Base-by-base conservation (phyloP, 1,140 invertebrate species). In the Himalopsyche phryganea region DNA sequence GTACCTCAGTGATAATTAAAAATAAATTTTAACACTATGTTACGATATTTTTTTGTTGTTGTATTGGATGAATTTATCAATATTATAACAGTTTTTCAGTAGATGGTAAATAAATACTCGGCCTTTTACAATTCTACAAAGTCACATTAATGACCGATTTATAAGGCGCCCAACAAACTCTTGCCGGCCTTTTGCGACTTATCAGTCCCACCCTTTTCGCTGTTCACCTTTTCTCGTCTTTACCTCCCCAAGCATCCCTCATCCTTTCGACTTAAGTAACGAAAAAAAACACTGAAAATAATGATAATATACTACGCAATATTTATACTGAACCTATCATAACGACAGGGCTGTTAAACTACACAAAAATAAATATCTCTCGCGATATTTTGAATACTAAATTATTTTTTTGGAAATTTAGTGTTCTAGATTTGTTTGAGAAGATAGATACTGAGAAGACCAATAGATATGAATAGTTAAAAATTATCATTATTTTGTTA, bases 291-390 rank as follows among this genome's bases (percentile, higher is more conserved):
- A 63, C 45, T 63, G 60, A 63, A 63, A 63, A 58, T 63, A 63
- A 63, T 63, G 58, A 60, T 64, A 64, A 60, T 64, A 64, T 58
- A 64, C 53, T 51, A 54, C 57, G 57, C 61, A 64, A 64, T 64
- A 64, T 64, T 64, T 64, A 60, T 64, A 64, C 57, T 48, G 47
- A 59, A 55, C 56, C 57, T 52, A 56, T 63, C 61, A 60, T 63
- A 63, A 59, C 47, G 49, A 13, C 61, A 63, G 61, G 60, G 60
- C 35, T 58, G 32, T 5, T 20, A 47, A 55, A 41, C 51, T 40
- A 6, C 6, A 13, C 9, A 28, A 23, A 51, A n/a, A 51, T 10
- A 5, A 38, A 38, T 50, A 38, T n/a, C n/a, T n/a, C n/a, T n/a
- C n/a, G n/a, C n/a, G n/a, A n/a, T n/a, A n/a, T n/a, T n/a, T n/a